These are phyloP conservation scores for Epizoanthus illoricatus DNA, from an alignment of 92 coral and sea anemone genomes.

Conservation along the genomic window DNA sequence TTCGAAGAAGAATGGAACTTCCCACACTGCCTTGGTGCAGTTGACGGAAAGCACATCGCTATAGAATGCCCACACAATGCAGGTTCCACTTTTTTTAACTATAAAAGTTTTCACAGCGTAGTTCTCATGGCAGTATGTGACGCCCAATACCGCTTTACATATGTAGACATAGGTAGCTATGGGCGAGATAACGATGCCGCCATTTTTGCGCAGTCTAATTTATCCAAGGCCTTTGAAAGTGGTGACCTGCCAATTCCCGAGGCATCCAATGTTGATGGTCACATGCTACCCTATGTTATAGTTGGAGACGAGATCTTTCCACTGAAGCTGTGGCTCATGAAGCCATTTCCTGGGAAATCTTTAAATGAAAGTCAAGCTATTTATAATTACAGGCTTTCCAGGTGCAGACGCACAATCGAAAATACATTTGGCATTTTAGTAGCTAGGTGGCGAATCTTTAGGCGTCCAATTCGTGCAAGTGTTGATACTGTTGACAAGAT, in stretches of 20 bases:
- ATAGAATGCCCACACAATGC: constrained; percentile 6
- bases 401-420: constrained; percentile 38
- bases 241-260: constrained; percentile 9
- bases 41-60: constrained; percentile 23
- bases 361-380: constrained; percentile 16
- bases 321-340: constrained; percentile 43
- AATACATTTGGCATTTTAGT: constrained; percentile 45
- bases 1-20: constrained; percentile 29
- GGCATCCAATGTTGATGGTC: not conserved
- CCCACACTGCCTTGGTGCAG: constrained; percentile 20
- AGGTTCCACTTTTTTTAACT: constrained; percentile 11
- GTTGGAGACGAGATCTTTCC: constrained; percentile 33
- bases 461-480: constrained; percentile 39
- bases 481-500: constrained; percentile 27
- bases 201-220: constrained; percentile 17
- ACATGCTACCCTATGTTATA: constrained; percentile 38
- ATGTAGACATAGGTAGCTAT: constrained; percentile 28
- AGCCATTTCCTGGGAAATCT: constrained; percentile 35
- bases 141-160: constrained; percentile 12
- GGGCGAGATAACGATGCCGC: constrained; percentile 38
- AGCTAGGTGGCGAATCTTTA: constrained; percentile 45
- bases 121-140: constrained; percentile 6
- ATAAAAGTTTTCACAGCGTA: constrained; percentile 14
- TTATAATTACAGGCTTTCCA: constrained; percentile 39
- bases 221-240: constrained; percentile 17